Evolutionary conservation across 2,113 vertebrate species (phyloP).

Genomic region (Zosterops hypoxanthus): DNA sequence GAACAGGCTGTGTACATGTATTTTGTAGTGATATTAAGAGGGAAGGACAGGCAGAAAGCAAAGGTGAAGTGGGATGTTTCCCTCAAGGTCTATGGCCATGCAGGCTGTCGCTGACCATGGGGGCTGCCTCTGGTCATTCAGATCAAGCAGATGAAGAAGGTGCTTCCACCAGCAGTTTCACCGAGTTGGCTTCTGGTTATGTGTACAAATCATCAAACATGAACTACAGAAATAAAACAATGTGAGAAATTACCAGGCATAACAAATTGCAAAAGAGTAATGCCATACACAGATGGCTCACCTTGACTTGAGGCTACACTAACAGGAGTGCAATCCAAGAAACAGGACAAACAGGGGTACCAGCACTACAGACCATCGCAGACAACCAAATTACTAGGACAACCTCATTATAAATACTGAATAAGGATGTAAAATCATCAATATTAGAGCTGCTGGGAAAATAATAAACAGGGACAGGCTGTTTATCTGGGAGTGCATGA

Average conservation of each 20-base stretch:
- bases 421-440: not conserved
- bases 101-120: not conserved
- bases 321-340: not conserved
- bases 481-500: not conserved
- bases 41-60: not conserved
- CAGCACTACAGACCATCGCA: not conserved
- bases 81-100: not conserved
- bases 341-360: not conserved
- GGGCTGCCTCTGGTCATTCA: not conserved
- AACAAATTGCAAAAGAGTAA: not conserved
- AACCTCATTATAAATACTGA: not conserved
- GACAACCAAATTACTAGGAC: not conserved
- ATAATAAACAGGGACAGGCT: not conserved
- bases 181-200: not conserved
- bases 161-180: not conserved
- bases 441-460: not conserved
- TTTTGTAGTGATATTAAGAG: not conserved
- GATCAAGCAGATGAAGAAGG: not conserved
- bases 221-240: not conserved
- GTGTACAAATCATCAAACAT: not conserved
- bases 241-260: not conserved
- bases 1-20: not conserved
- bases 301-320: not conserved
- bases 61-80: rapidly evolving
- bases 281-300: not conserved